Evolutionary conservation across 2,797 vertebrate species (phyloP).

Genomic region (Pampus argenteus): DNA sequence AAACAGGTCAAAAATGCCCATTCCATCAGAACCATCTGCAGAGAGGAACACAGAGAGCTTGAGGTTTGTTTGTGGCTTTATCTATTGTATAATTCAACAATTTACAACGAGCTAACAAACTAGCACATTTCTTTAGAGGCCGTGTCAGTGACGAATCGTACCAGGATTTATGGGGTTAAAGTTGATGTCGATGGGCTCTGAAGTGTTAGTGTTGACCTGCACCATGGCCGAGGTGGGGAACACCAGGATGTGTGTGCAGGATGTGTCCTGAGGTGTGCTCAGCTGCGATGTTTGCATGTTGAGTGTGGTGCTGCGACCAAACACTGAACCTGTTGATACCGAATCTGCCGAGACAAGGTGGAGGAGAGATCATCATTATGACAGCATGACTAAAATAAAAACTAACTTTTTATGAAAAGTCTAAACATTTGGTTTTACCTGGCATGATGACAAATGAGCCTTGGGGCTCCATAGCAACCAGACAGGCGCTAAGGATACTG

Average conservation of each 20-base stretch:
- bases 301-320: slow-evolving; percentile 97
- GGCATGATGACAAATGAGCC: slow-evolving; percentile 99
- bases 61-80: neutral
- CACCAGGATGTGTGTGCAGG: slow-evolving; percentile 95
- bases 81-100: neutral
- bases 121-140: neutral
- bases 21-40: slow-evolving; percentile 94
- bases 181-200: slow-evolving; percentile 93
- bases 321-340: slow-evolving; percentile 97
- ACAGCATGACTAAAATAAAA: neutral
- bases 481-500: slow-evolving; percentile 97
- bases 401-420: neutral
- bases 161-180: slow-evolving; percentile 94
- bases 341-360: slow-evolving; percentile 86
- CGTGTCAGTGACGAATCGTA: slow-evolving; percentile 25
- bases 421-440: slow-evolving; percentile 81
- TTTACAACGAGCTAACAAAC: neutral
- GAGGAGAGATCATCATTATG: neutral
- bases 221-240: slow-evolving; percentile 82
- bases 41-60: slow-evolving; percentile 1
- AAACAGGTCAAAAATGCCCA: slow-evolving; percentile 95
- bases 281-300: slow-evolving; percentile 99
- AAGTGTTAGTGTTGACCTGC: slow-evolving; percentile 93
- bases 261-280: slow-evolving; percentile 98
- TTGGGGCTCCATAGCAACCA: slow-evolving; percentile 99